Evolutionary conservation across 2,113 vertebrate species (phyloP), one percentile per base, ranked within the genome.

Genomic region (Pteropus alecto): DNA sequence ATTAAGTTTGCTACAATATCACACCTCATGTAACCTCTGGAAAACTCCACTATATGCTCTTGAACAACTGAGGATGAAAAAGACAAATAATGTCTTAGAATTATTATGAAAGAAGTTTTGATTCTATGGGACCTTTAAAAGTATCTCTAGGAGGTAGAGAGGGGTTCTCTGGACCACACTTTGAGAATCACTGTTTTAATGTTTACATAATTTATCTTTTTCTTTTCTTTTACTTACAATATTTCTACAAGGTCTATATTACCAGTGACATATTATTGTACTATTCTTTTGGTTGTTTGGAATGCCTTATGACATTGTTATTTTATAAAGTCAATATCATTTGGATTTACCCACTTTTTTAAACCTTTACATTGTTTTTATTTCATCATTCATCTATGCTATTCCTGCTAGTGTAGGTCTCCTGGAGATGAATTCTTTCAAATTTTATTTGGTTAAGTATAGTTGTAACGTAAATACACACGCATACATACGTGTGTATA

Each of bases 1-100:
- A 65, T 87, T 97, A 22, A 90, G 6, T 90, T 97, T 95, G 61
- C 38, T 92, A 61, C 14, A 86, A 5, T 82, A 70, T 93, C 65
- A 81, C n/a, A 92, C n/a, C 38, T 94, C 24, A 33, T 68, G 28
- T 74, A 41, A 13, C 22, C 33, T 76, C 79, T 96, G 78, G 54
- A 71, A 94, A 92, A 70, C 22, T 78, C 70, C 58, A 21, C 12
- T 81, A 18, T 56, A n/a, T 18, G 21, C 15, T 88, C 28, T 41
- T 82, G 56, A 78, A 22, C 41, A 87, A 79, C 56, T 94, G 46
- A 68, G 54, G 89, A 28, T 73, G n/a, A 54, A 85, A 87, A 92
- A 81, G 30, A 22, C 60, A 89, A 92, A 94, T 95, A 38, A 60
- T 38, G 28, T 26, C 30, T 71, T 61, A 93, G 35, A 85, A 76